Conservation (phyloP, 2,888 invertebrate species). For the Drosophila mayaguana region DNA sequence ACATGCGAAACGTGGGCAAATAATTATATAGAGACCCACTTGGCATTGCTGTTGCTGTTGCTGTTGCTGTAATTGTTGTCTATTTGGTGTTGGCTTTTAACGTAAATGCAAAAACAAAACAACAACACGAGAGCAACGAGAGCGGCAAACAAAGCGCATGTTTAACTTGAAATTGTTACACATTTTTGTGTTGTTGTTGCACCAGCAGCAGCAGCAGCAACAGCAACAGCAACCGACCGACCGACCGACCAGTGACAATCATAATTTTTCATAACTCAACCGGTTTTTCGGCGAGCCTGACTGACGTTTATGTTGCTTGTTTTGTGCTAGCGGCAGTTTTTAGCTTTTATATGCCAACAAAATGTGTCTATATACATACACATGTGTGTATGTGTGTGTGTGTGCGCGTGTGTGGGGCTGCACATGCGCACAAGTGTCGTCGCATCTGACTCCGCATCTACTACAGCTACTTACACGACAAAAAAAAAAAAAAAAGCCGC, state of each 20-base stretch:
- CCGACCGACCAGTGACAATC: slow-evolving; percentile 73
- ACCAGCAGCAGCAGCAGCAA: slow-evolving; percentile 23
- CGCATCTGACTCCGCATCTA: slow-evolving; percentile 42
- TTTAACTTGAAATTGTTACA: slow-evolving; percentile 80
- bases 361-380: slow-evolving; percentile 20
- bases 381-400: slow-evolving; percentile 21
- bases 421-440: slow-evolving; percentile 76
- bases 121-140: slow-evolving; percentile 38
- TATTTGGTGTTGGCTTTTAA: slow-evolving; percentile 77
- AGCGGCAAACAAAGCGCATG: slow-evolving; percentile 58
- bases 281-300: slow-evolving; percentile 66
- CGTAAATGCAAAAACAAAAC: slow-evolving; percentile 67
- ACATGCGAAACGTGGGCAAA: slow-evolving; percentile 79
- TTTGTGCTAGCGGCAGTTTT: slow-evolving; percentile 67
- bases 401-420: slow-evolving; percentile 41
- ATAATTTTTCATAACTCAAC: slow-evolving; percentile 80
- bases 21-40: slow-evolving; percentile 69
- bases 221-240: slow-evolving; percentile 22
- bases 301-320: slow-evolving; percentile 72
- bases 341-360: slow-evolving; percentile 50
- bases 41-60: slow-evolving; percentile 52
- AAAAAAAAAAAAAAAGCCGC: slow-evolving; percentile 40
- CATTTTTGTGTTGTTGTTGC: slow-evolving; percentile 48
- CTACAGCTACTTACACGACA: slow-evolving; percentile 51
- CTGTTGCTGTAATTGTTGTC: slow-evolving; percentile 74